Evolutionary conservation across 2,888 invertebrate species (phyloP).

Genomic region (Drosophila suboccidentalis): DNA sequence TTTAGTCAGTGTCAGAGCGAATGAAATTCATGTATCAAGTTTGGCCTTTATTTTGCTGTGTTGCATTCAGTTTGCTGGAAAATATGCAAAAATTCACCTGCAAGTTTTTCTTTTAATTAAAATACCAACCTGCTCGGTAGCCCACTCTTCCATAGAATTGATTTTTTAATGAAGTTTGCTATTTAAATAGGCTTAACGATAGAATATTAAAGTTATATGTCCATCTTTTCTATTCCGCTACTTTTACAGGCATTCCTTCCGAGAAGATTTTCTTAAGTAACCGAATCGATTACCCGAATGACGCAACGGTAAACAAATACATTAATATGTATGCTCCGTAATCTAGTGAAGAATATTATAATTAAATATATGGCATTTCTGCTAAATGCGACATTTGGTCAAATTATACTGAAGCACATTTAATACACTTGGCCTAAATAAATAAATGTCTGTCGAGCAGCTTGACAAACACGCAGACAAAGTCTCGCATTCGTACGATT

Average conservation of each 20-base stretch:
- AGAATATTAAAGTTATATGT: not conserved
- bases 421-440: constrained; percentile 58
- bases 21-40: not conserved
- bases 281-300: constrained; percentile 15
- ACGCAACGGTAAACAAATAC: constrained; percentile 1
- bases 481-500: constrained; percentile 9
- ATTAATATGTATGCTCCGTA: constrained; percentile 6
- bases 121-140: not conserved
- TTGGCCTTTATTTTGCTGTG: not conserved
- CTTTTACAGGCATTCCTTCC: not conserved
- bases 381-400: constrained; percentile 40
- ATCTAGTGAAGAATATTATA: constrained; percentile 13
- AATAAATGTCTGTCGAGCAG: constrained; percentile 37
- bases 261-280: not conserved
- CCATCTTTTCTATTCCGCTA: not conserved
- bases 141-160: not conserved
- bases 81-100: not conserved
- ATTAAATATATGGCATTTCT: constrained; percentile 38
- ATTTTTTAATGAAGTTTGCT: not conserved
- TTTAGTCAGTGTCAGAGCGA: not conserved
- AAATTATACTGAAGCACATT: constrained; percentile 42
- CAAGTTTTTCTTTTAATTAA: constrained; percentile 9
- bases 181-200: not conserved
- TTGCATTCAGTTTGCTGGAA: constrained; percentile 2
- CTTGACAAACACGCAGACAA: constrained; percentile 24